Conservation (phyloP, 2,888 invertebrate species). For the Adelognathus sp. region DNA sequence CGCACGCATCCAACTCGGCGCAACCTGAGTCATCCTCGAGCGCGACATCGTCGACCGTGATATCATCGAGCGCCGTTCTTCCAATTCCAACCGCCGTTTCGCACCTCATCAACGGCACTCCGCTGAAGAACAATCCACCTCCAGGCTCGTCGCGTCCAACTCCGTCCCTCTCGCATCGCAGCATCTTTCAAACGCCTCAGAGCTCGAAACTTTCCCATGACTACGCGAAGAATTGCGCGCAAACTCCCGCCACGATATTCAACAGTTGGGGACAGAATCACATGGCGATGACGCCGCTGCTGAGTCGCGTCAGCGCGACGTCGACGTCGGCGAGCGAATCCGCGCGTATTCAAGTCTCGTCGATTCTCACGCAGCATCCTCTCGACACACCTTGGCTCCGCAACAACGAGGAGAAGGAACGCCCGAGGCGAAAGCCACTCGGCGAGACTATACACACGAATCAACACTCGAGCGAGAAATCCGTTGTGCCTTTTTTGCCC, state of each 20-base stretch:
- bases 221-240: slow-evolving; percentile 59
- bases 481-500: neutral
- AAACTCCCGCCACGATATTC: slow-evolving; percentile 73
- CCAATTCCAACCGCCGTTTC: neutral
- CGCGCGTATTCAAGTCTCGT: slow-evolving; percentile 62
- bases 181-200: slow-evolving; percentile 74
- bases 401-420: slow-evolving; percentile 20
- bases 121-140: slow-evolving; percentile 70
- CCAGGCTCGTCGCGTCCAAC: slow-evolving; percentile 64
- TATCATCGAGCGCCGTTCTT: too few relatives aligned
- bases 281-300: slow-evolving; percentile 69
- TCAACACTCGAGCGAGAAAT: slow-evolving; percentile 6
- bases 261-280: slow-evolving; percentile 67
- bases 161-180: slow-evolving; percentile 72
- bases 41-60: too few relatives aligned
- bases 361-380: slow-evolving; percentile 57
- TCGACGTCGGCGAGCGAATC: slow-evolving; percentile 54
- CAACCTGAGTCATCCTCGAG: neutral
- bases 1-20: neutral
- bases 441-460: slow-evolving; percentile 65
- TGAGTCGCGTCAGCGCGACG: too few relatives aligned
- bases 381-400: slow-evolving; percentile 67
- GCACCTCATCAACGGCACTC: slow-evolving; percentile 68
- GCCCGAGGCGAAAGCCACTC: slow-evolving; percentile 69
- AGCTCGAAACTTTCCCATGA: slow-evolving; percentile 62